Base-by-base conservation (phyloP, 2,888 invertebrate genomes). In the Tenthredo notha region DNA sequence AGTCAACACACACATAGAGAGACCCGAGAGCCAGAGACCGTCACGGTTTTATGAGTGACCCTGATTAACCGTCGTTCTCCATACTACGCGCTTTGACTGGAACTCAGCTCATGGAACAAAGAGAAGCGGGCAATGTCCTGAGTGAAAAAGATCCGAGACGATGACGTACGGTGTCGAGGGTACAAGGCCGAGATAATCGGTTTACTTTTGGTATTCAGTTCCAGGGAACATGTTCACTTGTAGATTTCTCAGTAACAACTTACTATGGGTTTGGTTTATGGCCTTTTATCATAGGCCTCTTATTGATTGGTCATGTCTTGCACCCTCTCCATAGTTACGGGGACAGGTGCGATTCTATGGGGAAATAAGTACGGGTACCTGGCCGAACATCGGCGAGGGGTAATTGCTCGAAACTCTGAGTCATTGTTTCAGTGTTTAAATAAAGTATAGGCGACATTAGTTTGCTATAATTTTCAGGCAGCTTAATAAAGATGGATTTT, bases 81-180 rank as follows among this genome's bases (percentile, higher is more conserved):
- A 61, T 21, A 61, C 61, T 61, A 25, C 61, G 61, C 61, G 61
- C 61, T 61, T 25, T 25, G 61, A 61, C 61, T 25, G 61, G 61
- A 25, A 33, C 74, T 47, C n/a, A 10, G 40, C 72, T n/a, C 18
- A 47, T 47, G 74, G 74, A 74, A 74, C 74, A 74, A 74, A 74
- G 74, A 74, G 74, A 21, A 40, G 40, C 74, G 74, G 74, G 74
- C 74, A 74, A 74, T 47, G 74, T 74, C 74, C 74, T 74, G 43
- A 21, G 12, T 12, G 43, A 47, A 47, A 74, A 43, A 40, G 43
- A 74, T 67, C 67, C 18, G 15, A 67, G 67, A 15, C 29, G 4
- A 33, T 33, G 33, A 6, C 67, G 33, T 33, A 67, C 65, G 58
- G 61, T 12, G 25, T 21, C 61, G 61, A 18, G 18, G 25, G 12